These are phyloP conservation scores for Meganola albula DNA, from an alignment of 2,888 invertebrate genomes.

Conservation along the genomic window DNA sequence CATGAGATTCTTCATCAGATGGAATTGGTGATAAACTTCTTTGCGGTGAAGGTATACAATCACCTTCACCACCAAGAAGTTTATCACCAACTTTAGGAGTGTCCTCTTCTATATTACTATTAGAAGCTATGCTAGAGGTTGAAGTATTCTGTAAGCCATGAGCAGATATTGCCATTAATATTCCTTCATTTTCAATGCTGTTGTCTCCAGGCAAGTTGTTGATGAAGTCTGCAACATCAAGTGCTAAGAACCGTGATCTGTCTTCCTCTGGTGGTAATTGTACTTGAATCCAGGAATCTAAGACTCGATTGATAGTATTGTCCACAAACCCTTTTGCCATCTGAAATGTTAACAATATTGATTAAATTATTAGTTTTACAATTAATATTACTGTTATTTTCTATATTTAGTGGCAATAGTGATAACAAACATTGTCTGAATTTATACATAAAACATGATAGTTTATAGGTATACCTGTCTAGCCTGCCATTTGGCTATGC, in stretches of 20 bases:
- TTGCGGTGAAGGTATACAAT: constrained; percentile 34
- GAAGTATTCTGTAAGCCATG: constrained; percentile 79
- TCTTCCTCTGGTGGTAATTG: constrained; percentile 60
- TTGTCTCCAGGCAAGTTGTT: constrained; percentile 76
- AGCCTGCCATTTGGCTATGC: constrained; percentile 79
- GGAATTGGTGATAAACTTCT: constrained; percentile 35
- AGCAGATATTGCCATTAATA: constrained; percentile 85
- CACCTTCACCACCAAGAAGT: too few relatives aligned
- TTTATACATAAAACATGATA: background rate
- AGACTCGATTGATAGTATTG: constrained; percentile 82
- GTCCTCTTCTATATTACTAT: constrained; percentile 12
- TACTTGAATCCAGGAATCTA: constrained; percentile 78
- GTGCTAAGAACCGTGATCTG: constrained; percentile 47
- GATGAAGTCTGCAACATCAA: constrained; percentile 72
- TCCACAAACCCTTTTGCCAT: constrained; percentile 81
- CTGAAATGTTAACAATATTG: constrained; percentile 41
- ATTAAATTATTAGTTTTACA: background rate
- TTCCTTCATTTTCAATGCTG: constrained; percentile 83
- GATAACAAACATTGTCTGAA: too few relatives aligned
- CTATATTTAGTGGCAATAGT: too few relatives aligned
- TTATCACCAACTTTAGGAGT: constrained; percentile 18
- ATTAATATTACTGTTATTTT: too few relatives aligned
- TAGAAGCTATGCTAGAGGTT: constrained; percentile 34
- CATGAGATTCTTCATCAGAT: constrained; percentile 38
- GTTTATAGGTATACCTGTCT: constrained; percentile 66